Conservation (phyloP, 2,888 invertebrate species). For the Drosophila prostipennis region DNA sequence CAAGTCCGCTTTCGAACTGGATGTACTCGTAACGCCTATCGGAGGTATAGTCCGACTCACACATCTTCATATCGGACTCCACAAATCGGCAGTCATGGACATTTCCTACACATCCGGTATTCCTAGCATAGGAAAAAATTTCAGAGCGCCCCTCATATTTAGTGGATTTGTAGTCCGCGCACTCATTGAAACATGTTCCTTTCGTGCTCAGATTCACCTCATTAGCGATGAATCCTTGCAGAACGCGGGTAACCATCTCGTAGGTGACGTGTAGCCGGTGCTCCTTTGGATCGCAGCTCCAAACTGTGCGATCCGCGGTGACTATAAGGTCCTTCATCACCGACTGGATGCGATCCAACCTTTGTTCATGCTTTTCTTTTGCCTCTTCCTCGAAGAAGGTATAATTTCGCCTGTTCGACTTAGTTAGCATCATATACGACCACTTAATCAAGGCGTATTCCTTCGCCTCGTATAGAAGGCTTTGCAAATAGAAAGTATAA, state of each 20-base stretch:
- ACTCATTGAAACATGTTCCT: constrained; percentile 90
- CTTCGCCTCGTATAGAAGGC: constrained; percentile 93
- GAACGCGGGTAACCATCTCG: constrained; percentile 90
- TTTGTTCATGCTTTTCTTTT: too few relatives aligned
- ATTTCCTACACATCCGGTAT: constrained; percentile 88
- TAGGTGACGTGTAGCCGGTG: constrained; percentile 88
- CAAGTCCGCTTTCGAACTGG: constrained; percentile 91
- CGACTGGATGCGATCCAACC: too few relatives aligned
- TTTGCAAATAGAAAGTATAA: constrained; percentile 91
- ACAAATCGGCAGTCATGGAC: constrained; percentile 91
- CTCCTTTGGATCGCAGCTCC: constrained; percentile 90
- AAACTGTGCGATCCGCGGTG: constrained; percentile 88
- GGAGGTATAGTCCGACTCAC: constrained; percentile 86
- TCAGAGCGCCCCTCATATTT: constrained; percentile 90
- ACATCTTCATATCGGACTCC: constrained; percentile 94
- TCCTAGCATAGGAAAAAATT: constrained; percentile 88
- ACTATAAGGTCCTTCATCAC: constrained; percentile 88
- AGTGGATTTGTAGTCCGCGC: constrained; percentile 90
- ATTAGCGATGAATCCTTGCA: constrained; percentile 95
- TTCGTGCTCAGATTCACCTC: constrained; percentile 93
- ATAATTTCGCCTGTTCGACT: constrained; percentile 91
- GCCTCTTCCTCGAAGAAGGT: constrained; percentile 85
- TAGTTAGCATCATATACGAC: constrained; percentile 92
- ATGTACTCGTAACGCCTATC: constrained; percentile 92
- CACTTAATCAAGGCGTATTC: constrained; percentile 95